Conservation (phyloP, 2,797 vertebrate species). For the Petrocephalus sullivani region DNA sequence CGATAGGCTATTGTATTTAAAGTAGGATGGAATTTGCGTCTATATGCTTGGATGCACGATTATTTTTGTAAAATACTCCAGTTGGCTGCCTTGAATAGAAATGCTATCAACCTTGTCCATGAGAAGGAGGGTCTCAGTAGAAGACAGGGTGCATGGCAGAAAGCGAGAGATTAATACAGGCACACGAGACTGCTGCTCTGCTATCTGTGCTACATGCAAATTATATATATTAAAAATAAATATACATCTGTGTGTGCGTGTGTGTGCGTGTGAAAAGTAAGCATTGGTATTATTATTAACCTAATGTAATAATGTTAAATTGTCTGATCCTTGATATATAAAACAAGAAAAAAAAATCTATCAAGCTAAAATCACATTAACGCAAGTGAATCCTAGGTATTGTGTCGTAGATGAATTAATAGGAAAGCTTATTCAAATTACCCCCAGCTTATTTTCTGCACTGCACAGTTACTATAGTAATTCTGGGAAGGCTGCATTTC, state of each 20-base stretch:
- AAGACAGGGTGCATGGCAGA: background rate
- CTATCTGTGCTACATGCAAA: background rate
- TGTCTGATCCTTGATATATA: background rate
- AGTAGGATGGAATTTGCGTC: background rate
- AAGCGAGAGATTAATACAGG: too few relatives aligned
- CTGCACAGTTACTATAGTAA: background rate
- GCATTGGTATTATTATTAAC: background rate
- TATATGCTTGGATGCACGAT: background rate
- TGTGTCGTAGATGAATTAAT: background rate
- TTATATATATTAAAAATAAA: background rate
- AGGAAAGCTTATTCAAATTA: background rate
- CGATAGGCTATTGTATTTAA: background rate
- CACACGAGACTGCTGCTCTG: background rate
- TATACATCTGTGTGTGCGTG: background rate
- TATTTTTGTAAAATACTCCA: slow-evolving; percentile 7
- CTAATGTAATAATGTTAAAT: background rate
- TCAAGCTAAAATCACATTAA: background rate
- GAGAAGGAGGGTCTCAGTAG: background rate
- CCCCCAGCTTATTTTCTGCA: background rate
- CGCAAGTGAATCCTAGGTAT: background rate
- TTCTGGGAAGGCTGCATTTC: background rate
- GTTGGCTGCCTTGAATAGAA: background rate
- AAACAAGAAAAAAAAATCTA: background rate
- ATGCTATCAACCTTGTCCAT: slow-evolving; percentile 11
- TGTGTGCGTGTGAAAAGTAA: background rate